Conservation (phyloP, 2,797 vertebrate species). For the Philypnodon macrostomus region DNA sequence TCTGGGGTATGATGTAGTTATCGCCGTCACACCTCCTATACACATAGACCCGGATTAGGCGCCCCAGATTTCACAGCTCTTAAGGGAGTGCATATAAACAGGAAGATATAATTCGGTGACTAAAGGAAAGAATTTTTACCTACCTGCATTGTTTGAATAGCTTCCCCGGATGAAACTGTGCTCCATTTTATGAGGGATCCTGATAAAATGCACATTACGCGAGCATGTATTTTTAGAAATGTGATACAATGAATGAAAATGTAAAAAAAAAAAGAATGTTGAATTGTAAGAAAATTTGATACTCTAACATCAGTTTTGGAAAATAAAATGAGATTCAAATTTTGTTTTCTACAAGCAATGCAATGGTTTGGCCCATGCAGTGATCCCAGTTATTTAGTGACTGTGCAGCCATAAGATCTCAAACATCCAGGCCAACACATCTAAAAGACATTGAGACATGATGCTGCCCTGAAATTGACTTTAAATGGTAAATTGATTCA, state of each 20-base stretch:
- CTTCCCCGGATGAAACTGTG: constrained; percentile 11
- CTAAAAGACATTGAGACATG: too few species aligned
- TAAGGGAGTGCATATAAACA: constrained; percentile 38
- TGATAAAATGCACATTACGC: constrained; percentile 24
- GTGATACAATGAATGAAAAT: constrained; percentile 1
- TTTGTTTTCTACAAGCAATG: too few species aligned
- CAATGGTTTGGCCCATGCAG: too few species aligned
- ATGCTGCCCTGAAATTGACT: too few species aligned
- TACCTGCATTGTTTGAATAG: constrained; percentile 28
- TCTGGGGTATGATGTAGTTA: constrained; percentile 32
- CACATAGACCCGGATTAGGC: constrained; percentile 24
- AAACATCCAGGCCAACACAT: too few species aligned
- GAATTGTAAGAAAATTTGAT: not conserved
- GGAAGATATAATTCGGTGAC: constrained; percentile 30
- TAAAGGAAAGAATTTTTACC: too few species aligned
- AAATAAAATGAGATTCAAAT: too few species aligned
- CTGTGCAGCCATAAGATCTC: too few species aligned
- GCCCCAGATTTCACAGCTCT: constrained; percentile 50
- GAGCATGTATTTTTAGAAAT: constrained; percentile 9
- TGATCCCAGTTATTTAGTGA: too few species aligned
- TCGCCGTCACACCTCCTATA: constrained; percentile 26
- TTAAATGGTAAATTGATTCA: too few species aligned
- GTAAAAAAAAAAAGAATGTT: not conserved
- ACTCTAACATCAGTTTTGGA: not conserved
- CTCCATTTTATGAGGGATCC: constrained; percentile 25